Base-by-base conservation (phyloP, 2,888 invertebrate genomes). In the Lepidochitona cinerea region DNA sequence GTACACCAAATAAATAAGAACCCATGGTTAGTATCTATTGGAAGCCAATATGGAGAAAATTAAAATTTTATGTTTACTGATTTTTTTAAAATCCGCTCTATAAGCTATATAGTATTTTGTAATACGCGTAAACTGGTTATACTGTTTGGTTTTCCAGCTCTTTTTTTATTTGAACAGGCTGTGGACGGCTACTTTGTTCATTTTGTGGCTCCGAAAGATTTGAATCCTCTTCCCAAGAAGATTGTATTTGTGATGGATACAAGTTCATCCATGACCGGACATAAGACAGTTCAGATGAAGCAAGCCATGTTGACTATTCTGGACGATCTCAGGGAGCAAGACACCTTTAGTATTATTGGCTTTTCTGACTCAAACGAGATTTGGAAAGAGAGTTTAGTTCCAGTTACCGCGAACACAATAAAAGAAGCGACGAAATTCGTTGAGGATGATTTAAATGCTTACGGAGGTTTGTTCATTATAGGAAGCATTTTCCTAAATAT, bases 181-280 rank as follows among this genome's bases (percentile, higher is more conserved):
- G 87, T 89, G 65, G 90, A 91, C 76, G 95, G 95, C 0, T 94
- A 94, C 89, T 95, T 95, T 89, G 94, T 95, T 0, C 95, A 95
- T 85, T 95, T 94, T 91, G 94, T 94, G 88, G 93, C 95, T 2
- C 95, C 95, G 0, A 88, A 90, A 4, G 92, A 93, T 33, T 69
- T 80, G 29, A 36, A 79, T 1, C 78, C 82, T 14, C 64, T 87
- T 6, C 79, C 82, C 6, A 95, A 95, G 87, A 93, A 94, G 83
- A 93, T 94, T 5, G 92, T 95, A 12, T 95, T 95, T 87, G 94
- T 95, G 35, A 90, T 95, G 84, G 95, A 95, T 88, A 93, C 94
- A 0, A 94, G 94, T 49, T 94, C 94, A 18, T 95, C 94, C 71
- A 95, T 95, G 95, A 91, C 91, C 83, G 94, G 93, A 53, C 92